Percentiles rank a stretch among this genome's conserved stretches.
These are phyloP conservation scores for Lagenorhynchus albirostris DNA, from an alignment of 2,113 vertebrate species.

Conservation along the genomic window DNA sequence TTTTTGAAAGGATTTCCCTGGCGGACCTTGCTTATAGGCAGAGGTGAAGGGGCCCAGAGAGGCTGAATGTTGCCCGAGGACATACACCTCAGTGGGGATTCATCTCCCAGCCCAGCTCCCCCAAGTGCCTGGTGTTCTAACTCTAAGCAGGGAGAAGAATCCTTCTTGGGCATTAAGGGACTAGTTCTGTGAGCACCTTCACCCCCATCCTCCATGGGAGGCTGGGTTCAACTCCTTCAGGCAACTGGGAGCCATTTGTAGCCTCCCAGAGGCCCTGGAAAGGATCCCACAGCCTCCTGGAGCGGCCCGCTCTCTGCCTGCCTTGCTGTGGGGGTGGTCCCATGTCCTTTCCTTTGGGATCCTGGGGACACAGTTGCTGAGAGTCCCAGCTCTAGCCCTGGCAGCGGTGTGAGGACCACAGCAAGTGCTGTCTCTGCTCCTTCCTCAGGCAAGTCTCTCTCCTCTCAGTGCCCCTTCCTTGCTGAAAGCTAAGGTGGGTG, in stretches of 20 bases:
- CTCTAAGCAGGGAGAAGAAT: background rate
- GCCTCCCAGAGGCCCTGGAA: background rate
- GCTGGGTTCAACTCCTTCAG: background rate
- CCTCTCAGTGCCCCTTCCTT: background rate
- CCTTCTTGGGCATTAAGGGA: background rate
- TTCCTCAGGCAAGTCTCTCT: background rate
- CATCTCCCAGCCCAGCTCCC: background rate
- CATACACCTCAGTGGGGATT: background rate
- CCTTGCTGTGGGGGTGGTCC: background rate
- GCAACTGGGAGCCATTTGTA: background rate
- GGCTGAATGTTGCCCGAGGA: background rate
- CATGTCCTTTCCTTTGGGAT: background rate
- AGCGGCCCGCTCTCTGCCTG: background rate
- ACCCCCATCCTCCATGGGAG: background rate
- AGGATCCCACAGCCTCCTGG: background rate
- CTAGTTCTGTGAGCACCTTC: background rate
- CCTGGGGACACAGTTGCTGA: background rate
- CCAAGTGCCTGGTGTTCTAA: background rate
- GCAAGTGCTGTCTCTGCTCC: no score
- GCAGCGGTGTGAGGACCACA: no score
- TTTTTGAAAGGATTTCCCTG: background rate
- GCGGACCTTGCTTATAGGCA: background rate
- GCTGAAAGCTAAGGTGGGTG: background rate
- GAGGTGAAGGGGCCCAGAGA: background rate
- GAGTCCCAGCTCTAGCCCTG: background rate